phyloP scores from a whole-genome alignment of 2,113 vertebrate species.

The Lepus europaeus region DNA sequence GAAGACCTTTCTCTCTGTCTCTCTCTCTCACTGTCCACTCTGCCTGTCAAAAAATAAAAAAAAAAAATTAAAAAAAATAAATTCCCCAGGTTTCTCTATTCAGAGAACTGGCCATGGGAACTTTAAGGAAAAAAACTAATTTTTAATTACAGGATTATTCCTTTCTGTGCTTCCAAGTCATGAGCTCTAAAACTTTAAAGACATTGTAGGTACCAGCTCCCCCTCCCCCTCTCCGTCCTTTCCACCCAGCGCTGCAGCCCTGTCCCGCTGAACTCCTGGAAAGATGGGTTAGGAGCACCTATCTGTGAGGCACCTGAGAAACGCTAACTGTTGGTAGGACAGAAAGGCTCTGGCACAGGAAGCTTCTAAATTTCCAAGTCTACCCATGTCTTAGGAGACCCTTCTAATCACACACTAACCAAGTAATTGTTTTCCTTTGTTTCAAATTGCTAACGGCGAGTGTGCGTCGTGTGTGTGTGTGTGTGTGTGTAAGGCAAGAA shows the following conservation, averaged over 20 bases:
- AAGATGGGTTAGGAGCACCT: neutral
- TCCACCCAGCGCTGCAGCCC: neutral
- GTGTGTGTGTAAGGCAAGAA: no score
- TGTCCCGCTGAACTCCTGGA: neutral
- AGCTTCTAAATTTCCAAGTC: constrained; percentile 15
- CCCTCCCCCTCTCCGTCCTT: neutral
- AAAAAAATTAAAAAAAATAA: no score
- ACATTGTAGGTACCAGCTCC: neutral
- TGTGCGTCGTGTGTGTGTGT: no score
- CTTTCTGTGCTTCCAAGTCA: neutral
- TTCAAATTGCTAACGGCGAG: constrained; percentile 31
- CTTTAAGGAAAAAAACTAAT: neutral
- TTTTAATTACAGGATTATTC: neutral
- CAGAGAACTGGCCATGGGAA: neutral
- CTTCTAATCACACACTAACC: constrained; percentile 5
- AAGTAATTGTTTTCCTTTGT: constrained; percentile 13
- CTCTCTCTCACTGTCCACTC: no score
- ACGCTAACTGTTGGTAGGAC: neutral
- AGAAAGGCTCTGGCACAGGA: neutral
- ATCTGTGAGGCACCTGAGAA: constrained; percentile 2
- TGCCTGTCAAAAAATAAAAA: no score
- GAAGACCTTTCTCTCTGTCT: no score
- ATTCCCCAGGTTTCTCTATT: neutral
- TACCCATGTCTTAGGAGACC: neutral
- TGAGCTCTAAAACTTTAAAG: neutral